A percentile compares a stretch with the other conserved stretches of the same genome.
Conservation (phyloP, 2,888 invertebrate genomes). For the Phyllotreta cruciferae region DNA sequence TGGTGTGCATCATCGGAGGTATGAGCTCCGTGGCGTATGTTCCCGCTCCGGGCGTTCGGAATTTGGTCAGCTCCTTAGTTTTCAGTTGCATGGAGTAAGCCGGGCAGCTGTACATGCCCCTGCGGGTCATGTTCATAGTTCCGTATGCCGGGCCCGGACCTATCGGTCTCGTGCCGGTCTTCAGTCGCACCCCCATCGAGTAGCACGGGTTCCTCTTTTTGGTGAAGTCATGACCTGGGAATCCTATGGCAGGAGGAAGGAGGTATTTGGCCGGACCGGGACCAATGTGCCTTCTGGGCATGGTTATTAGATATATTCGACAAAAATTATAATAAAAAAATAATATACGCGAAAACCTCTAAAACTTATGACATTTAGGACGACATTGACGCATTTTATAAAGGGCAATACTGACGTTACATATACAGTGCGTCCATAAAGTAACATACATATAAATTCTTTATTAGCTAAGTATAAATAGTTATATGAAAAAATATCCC, state of each 20-base stretch:
- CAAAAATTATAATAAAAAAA: constrained; percentile 19
- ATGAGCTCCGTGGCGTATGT: constrained; percentile 69
- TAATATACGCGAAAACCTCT: background rate
- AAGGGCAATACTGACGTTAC: too few relatives aligned
- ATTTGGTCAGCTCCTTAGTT: constrained; percentile 46
- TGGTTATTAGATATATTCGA: constrained; percentile 11
- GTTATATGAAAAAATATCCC: too few relatives aligned
- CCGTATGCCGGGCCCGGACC: constrained; percentile 62
- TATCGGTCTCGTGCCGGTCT: constrained; percentile 41
- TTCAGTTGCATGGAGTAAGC: constrained; percentile 59
- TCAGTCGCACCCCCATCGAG: constrained; percentile 64
- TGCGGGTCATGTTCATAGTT: constrained; percentile 62
- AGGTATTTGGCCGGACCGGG: constrained; percentile 73
- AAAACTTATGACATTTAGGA: background rate
- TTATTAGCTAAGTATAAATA: too few relatives aligned
- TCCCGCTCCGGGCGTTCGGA: constrained; percentile 68
- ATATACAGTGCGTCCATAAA: too few relatives aligned
- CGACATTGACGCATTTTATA: background rate
- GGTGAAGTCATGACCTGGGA: constrained; percentile 67
- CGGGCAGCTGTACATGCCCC: constrained; percentile 61
- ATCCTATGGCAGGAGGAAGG: constrained; percentile 69
- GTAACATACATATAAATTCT: too few relatives aligned
- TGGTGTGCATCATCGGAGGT: constrained; percentile 62
- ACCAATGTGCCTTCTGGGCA: constrained; percentile 58
- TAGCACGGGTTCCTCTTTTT: constrained; percentile 69